These are phyloP conservation scores for Drosophila chauvacae DNA, from an alignment of 1,140 invertebrate species.

Conservation along the genomic window DNA sequence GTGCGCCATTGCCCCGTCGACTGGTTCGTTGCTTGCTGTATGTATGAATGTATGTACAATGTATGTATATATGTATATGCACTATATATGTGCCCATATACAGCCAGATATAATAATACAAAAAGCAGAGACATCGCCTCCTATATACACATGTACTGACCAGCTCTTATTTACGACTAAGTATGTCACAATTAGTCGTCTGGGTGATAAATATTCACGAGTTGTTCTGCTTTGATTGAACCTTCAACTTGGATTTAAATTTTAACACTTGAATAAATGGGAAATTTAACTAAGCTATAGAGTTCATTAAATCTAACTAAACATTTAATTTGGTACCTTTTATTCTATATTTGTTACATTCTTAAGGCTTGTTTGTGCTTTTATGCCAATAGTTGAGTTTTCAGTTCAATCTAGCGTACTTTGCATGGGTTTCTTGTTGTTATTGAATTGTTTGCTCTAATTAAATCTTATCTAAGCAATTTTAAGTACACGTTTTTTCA, in stretches of 20 bases:
- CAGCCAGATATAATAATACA: conserved; percentile 14
- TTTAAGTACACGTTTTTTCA: conserved; percentile 43
- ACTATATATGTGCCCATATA: background rate
- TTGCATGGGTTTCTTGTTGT: background rate
- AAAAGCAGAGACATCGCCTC: conserved; percentile 10
- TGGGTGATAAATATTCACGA: conserved; percentile 59
- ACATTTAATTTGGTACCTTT: background rate
- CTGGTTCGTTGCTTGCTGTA: conserved; percentile 23
- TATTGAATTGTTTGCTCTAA: conserved; percentile 28
- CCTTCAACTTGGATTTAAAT: conserved; percentile 9
- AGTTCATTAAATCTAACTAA: background rate
- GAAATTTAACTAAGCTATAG: background rate
- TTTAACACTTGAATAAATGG: background rate
- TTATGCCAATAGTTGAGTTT: conserved; percentile 1
- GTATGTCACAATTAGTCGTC: conserved; percentile 41
- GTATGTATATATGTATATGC: conserved; percentile 3
- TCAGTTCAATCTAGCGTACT: background rate
- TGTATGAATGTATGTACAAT: background rate
- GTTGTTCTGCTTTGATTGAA: conserved; percentile 27
- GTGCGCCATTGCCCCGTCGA: conserved; percentile 53
- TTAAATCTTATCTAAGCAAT: conserved; percentile 66
- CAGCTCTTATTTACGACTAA: conserved; percentile 34
- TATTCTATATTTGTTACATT: background rate
- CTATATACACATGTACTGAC: conserved; percentile 22
- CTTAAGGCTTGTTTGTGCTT: background rate